Percentiles rank a stretch among this genome's conserved stretches.
Conservation (phyloP, 2,888 invertebrate genomes). For the Drosophila lacicola region DNA sequence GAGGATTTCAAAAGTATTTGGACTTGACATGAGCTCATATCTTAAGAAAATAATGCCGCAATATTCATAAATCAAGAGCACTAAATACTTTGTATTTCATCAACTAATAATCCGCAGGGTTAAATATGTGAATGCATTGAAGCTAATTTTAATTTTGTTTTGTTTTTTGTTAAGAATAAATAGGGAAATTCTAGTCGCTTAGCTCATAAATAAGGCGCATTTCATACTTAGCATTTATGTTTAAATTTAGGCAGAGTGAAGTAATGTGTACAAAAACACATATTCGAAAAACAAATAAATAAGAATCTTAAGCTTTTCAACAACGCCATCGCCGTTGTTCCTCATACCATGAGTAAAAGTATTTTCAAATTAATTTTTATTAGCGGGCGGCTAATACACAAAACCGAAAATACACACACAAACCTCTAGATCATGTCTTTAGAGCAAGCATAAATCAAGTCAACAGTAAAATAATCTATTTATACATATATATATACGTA, state of each 20-base stretch:
- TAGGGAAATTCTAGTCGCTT: slow-evolving; percentile 39
- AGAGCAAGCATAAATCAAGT: slow-evolving; percentile 68
- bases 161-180: slow-evolving; percentile 4
- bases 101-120: slow-evolving; percentile 51
- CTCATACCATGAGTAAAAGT: slow-evolving; percentile 63
- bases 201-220: slow-evolving; percentile 66
- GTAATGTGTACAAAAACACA: slow-evolving; percentile 63
- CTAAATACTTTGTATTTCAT: slow-evolving; percentile 60
- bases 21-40: slow-evolving; percentile 42
- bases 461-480: slow-evolving; percentile 23
- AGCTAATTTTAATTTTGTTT: background rate
- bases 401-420: slow-evolving; percentile 46
- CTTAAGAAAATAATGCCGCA: slow-evolving; percentile 48
- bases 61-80: slow-evolving; percentile 63
- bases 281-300: slow-evolving; percentile 76
- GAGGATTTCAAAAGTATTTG: slow-evolving; percentile 36
- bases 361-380: slow-evolving; percentile 81
- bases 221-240: slow-evolving; percentile 56
- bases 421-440: slow-evolving; percentile 32
- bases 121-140: slow-evolving; percentile 24
- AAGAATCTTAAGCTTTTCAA: slow-evolving; percentile 67
- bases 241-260: slow-evolving; percentile 53
- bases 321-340: slow-evolving; percentile 27
- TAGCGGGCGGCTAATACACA: slow-evolving; percentile 75
- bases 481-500: background rate